Conservation (phyloP, 2,888 invertebrate species). For the Lathronympha strigana region DNA sequence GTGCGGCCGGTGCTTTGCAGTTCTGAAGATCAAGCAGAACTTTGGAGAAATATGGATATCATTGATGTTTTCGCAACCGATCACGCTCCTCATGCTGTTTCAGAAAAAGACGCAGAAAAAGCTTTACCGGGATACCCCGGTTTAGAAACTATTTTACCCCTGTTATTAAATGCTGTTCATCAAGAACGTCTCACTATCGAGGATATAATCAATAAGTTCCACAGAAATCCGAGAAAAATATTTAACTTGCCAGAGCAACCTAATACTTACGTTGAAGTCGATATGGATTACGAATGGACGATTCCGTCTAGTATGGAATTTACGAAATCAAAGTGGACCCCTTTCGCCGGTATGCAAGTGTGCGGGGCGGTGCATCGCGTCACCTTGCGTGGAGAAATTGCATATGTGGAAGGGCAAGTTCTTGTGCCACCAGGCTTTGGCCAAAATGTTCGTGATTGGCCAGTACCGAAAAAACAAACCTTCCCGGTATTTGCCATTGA, state of each 20-base stretch:
- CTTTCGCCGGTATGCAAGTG: slow-evolving; percentile 95
- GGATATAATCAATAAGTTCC: slow-evolving; percentile 95
- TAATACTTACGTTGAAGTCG: slow-evolving; percentile 98
- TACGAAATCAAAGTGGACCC: slow-evolving; percentile 98
- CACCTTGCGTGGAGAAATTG: slow-evolving; percentile 97
- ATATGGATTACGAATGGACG: slow-evolving; percentile 96
- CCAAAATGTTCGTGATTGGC: slow-evolving; percentile 91
- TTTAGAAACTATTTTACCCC: slow-evolving; percentile 98
- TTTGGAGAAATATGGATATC: slow-evolving; percentile 98
- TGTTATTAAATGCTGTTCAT: slow-evolving; percentile 96
- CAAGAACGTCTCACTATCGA: slow-evolving; percentile 94
- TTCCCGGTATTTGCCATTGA: slow-evolving; percentile 62
- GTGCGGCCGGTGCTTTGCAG: slow-evolving; percentile 94
- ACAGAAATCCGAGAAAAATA: slow-evolving; percentile 96
- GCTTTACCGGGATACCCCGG: slow-evolving; percentile 98
- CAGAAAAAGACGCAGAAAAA: slow-evolving; percentile 92
- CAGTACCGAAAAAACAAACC: slow-evolving; percentile 75
- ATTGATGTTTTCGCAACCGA: slow-evolving; percentile 99
- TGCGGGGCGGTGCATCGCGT: slow-evolving; percentile 96
- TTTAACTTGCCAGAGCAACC: slow-evolving; percentile 98
- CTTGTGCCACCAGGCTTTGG: slow-evolving; percentile 95
- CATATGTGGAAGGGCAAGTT: slow-evolving; percentile 97
- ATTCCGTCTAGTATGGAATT: slow-evolving; percentile 92
- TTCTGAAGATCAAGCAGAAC: slow-evolving; percentile 95
- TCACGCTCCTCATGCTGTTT: slow-evolving; percentile 97